Evolutionary conservation across 2,113 vertebrate genomes (phyloP).

Genomic region (human (Homo sapiens)): GRCh38 chr12:47566001-47566500

Average conservation of each 20-base stretch:
- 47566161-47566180: neutral
- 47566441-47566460: too few species aligned
- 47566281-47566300: neutral
- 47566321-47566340: neutral
- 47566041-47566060: neutral
- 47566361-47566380: neutral
- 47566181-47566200: neutral
- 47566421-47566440: neutral
- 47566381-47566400: neutral
- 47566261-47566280: neutral
- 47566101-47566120: neutral
- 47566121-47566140: neutral
- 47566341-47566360: neutral
- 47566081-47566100: neutral
- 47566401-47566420: neutral
- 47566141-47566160: neutral
- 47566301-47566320: neutral
- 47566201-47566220: neutral
- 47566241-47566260: too few species aligned
- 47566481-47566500: neutral
- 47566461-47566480: neutral
- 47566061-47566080: neutral
- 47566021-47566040: neutral
- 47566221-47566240: too few species aligned
- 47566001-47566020: neutral